A percentile compares a stretch with the other conserved stretches of the same genome.
Evolutionary conservation across 2,797 vertebrate genomes (phyloP).

Genomic region (Urocyon cinereoargenteus): DNA sequence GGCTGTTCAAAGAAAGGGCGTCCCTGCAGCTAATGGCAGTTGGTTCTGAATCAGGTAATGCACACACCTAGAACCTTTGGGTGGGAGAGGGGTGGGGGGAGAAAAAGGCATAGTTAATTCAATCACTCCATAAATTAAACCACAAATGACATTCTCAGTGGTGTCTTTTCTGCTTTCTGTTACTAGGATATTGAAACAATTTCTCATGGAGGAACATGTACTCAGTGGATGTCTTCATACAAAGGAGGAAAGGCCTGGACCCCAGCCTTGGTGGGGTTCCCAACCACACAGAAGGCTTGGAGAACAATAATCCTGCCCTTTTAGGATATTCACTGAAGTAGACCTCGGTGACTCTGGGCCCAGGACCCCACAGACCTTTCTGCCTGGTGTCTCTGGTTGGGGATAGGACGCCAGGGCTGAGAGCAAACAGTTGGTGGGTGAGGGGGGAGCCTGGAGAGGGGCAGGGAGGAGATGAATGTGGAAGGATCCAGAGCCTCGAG

Average conservation of each 20-base stretch:
- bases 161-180: not conserved
- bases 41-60: not conserved
- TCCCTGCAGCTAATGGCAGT: not conserved
- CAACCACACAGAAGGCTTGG: not conserved
- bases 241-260: not conserved
- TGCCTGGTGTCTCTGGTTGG: not conserved
- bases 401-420: not conserved
- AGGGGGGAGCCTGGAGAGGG: not conserved
- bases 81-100: no score
- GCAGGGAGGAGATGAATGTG: not conserved
- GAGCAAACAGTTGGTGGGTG: accelerated
- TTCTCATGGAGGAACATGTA: not conserved
- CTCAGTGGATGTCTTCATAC: not conserved
- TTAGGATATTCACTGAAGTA: not conserved
- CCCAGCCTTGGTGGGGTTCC: not conserved
- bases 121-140: not conserved
- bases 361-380: not conserved
- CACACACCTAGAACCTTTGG: not conserved
- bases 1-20: not conserved
- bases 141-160: not conserved
- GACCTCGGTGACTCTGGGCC: not conserved
- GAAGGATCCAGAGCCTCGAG: not conserved
- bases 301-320: not conserved
- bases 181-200: not conserved
- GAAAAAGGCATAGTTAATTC: not conserved